These are phyloP conservation scores for Craniophora ligustri DNA, from an alignment of 2,888 invertebrate species.

Conservation along the genomic window DNA sequence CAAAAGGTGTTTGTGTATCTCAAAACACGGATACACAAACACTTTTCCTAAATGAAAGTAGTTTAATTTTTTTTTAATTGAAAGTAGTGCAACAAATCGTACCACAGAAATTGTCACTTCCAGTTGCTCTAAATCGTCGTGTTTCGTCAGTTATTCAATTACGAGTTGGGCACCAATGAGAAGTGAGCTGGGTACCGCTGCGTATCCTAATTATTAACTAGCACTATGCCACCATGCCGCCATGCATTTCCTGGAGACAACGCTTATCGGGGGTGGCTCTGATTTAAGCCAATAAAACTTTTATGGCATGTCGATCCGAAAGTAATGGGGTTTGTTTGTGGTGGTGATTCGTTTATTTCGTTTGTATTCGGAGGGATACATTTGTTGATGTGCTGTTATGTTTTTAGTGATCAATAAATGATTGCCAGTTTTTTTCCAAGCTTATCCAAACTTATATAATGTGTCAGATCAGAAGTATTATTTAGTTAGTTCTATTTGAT, in stretches of 20 bases:
- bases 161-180: constrained; percentile 55
- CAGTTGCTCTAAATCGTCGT: constrained; percentile 6
- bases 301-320: constrained; percentile 46
- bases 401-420: constrained; percentile 23
- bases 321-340: constrained; percentile 48
- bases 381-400: constrained; percentile 26
- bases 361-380: constrained; percentile 28
- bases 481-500: no score
- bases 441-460: no score
- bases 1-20: no score
- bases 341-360: constrained; percentile 37
- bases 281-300: constrained; percentile 51
- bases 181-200: constrained; percentile 49
- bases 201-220: constrained; percentile 57
- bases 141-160: constrained; percentile 59
- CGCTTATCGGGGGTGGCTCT: constrained; percentile 29
- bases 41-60: neutral
- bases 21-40: no score
- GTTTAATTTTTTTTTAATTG: no score
- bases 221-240: constrained; percentile 23
- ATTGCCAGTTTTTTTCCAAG: no score
- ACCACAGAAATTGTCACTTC: constrained; percentile 4
- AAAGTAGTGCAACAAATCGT: neutral
- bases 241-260: constrained; percentile 42
- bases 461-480: no score